Conservation (phyloP, 2,113 vertebrate species). For the Clarias magur region DNA sequence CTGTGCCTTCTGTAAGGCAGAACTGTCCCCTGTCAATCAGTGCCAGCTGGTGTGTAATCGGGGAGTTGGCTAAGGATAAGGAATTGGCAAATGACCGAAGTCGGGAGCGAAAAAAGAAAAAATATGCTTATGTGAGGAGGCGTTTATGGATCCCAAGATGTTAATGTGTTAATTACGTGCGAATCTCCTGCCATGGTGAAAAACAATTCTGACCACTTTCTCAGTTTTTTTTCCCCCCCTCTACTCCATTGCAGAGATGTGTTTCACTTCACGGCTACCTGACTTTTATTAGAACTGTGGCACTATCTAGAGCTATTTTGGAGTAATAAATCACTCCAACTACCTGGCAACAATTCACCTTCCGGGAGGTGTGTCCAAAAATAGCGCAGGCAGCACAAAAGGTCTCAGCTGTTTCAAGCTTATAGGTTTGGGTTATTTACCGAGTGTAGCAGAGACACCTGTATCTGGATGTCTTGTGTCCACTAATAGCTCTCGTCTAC, state of each 20-base stretch:
- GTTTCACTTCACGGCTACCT: not conserved
- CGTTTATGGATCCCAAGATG: not conserved
- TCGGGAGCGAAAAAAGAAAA: not conserved
- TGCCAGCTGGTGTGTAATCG: not conserved
- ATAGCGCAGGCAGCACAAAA: not conserved
- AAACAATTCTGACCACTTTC: not conserved
- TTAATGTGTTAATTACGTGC: not conserved
- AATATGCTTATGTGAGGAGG: not conserved
- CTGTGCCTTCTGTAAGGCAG: not conserved
- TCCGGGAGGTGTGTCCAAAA: not conserved
- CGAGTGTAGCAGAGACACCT: not conserved
- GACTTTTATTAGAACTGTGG: not conserved
- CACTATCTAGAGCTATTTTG: not conserved
- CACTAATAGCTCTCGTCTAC: not conserved
- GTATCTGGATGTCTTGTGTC: conserved; percentile 8
- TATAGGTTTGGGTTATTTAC: not conserved
- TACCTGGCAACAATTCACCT: not conserved
- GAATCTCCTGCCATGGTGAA: not conserved
- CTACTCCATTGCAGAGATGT: not conserved
- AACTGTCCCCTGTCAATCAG: not conserved
- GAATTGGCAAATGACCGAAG: not conserved
- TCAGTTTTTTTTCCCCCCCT: not conserved
- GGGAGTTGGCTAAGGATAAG: not conserved
- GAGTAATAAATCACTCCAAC: not conserved
- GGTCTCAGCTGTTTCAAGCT: not conserved